phyloP scores from a whole-genome alignment of 2,888 invertebrate species.

The Agrochola lota region DNA sequence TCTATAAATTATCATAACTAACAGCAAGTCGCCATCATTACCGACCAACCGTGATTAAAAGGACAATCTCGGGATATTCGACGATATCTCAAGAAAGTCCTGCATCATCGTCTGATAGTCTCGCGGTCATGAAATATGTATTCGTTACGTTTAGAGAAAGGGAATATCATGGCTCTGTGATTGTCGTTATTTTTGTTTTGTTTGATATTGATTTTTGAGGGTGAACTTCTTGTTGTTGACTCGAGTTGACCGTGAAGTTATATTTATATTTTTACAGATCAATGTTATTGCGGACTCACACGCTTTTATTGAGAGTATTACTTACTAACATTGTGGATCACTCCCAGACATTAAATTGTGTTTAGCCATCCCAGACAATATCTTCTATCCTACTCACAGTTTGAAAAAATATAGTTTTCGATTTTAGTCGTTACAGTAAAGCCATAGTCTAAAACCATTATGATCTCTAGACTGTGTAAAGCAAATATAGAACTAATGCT shows the following conservation, averaged over 20 bases:
- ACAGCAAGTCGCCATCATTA: constrained; percentile 62
- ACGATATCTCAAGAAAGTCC: constrained; percentile 63
- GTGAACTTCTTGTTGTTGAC: background rate
- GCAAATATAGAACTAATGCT: background rate
- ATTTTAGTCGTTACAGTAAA: background rate
- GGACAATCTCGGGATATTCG: constrained; percentile 71
- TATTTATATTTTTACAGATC: accelerated
- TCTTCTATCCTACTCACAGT: background rate
- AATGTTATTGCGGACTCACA: no score
- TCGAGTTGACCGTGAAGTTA: background rate
- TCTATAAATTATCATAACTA: constrained; percentile 10
- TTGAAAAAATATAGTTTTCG: background rate
- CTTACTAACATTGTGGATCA: background rate
- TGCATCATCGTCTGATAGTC: constrained; percentile 70
- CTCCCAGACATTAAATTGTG: no score
- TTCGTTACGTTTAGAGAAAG: constrained; percentile 68
- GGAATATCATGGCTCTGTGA: constrained; percentile 62
- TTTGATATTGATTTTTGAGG: constrained; percentile 27
- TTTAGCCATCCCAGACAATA: background rate
- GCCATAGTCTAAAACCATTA: background rate
- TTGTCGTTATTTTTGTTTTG: constrained; percentile 41
- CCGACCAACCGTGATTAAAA: constrained; percentile 74
- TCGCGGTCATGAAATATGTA: constrained; percentile 81
- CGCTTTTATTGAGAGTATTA: background rate
- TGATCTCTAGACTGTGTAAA: background rate